Base-by-base conservation (phyloP, 2,888 invertebrate genomes). In the Malthinus flaveolus region DNA sequence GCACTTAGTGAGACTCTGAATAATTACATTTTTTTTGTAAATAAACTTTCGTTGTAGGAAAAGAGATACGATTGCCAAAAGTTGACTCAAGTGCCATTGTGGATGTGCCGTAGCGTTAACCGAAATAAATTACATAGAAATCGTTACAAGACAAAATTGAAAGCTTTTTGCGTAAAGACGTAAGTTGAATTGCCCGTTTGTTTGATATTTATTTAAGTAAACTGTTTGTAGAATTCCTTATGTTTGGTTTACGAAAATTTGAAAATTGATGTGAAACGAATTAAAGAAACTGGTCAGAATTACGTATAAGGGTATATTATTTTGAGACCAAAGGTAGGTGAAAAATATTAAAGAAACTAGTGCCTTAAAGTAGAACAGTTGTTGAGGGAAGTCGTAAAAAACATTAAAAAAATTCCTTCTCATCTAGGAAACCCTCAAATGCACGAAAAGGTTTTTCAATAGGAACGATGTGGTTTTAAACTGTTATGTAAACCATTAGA, bases 121-220 rank as follows among this genome's bases (percentile, higher is more conserved):
- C 1, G 89, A 89, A 76, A 86, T 86, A 66, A 85, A 84, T 11
- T 89, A 89, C 72, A 80, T 84, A 67, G 85, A 87, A 66, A 79
- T 89, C 37, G 84, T 77, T 89, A 12, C 84, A 86, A 61, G 84
- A 84, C 49, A 88, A 83, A 71, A 84, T 83, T 65, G 84, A 88
- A 76, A 84, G 88, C 61, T 88, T 89, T 72, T 79, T 87, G 34
- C 77, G 88, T 59, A 87, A 87, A 80, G 88, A 88, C 78, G 88
- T 85, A 78, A 75, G 78, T 33, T 32, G 12, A 15, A 45, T 56
- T 45, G 5, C 56, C 50, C 11, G 52, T 7, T 32, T 15, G 10
- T 50, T 13, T 61, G n/a, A n/a, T n/a, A 37, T 56, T 46, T 32
- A 23, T 15, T 33, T 23, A n/a, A 45, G 49, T 31, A 34, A 34